Conservation (phyloP, 2,797 vertebrate species). For the Odontamblyopus lacepedii region DNA sequence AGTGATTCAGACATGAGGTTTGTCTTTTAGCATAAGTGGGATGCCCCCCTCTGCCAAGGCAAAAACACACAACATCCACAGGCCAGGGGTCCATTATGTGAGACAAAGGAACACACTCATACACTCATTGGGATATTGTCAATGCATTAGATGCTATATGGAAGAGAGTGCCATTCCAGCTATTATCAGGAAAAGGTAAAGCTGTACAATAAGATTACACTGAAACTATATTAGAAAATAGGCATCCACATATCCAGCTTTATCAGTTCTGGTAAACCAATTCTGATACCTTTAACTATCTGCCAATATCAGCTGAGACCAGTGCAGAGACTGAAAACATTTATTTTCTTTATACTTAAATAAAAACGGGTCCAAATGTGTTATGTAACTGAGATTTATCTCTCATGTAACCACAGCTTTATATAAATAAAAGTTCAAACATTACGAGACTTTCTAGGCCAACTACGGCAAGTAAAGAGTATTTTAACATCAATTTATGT, state of each 20-base stretch:
- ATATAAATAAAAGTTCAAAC: too few relatives aligned
- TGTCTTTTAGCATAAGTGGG: conserved; percentile 31
- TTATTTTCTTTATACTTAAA: too few relatives aligned
- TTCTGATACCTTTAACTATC: too few relatives aligned
- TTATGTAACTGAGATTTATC: too few relatives aligned
- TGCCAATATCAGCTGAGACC: too few relatives aligned
- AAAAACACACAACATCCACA: conserved; percentile 39
- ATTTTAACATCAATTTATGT: too few relatives aligned
- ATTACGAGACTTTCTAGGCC: too few relatives aligned
- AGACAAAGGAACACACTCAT: conserved; percentile 26
- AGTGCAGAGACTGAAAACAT: too few relatives aligned
- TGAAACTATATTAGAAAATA: neutral
- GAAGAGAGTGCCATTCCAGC: conserved; percentile 38
- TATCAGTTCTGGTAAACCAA: neutral
- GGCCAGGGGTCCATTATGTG: conserved; percentile 20
- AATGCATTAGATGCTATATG: conserved; percentile 17
- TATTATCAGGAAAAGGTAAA: neutral
- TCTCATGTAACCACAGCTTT: too few relatives aligned
- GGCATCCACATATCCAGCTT: neutral
- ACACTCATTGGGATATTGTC: conserved; percentile 12
- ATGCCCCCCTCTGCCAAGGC: conserved; percentile 19
- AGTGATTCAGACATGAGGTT: conserved; percentile 21
- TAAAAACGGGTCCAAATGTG: too few relatives aligned
- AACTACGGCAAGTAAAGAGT: too few relatives aligned
- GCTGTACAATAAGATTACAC: neutral